These are phyloP conservation scores for Amphiura filiformis DNA, from an alignment of 35 echinoderm and acorn worm species.

Conservation along the genomic window DNA sequence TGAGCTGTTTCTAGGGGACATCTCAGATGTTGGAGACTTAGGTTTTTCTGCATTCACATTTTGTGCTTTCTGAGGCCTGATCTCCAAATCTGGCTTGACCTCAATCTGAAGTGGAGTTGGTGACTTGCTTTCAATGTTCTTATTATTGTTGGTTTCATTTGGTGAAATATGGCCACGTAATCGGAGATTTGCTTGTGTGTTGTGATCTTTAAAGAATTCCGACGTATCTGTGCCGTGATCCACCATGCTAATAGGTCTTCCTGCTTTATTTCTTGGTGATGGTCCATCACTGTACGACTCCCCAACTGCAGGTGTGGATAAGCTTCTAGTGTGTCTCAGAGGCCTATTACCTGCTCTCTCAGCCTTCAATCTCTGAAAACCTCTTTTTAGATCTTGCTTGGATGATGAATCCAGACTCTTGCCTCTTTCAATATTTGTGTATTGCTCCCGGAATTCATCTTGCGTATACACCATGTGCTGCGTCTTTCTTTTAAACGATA, in stretches of 20 bases:
- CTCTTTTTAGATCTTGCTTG: constrained; percentile 17
- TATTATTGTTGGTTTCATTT: constrained; percentile 1
- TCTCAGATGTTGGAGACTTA: too few relatives aligned
- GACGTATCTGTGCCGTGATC: constrained; percentile 18
- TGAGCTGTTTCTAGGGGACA: too few relatives aligned
- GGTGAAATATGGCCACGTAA: neutral
- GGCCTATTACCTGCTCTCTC: neutral
- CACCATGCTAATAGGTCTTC: neutral
- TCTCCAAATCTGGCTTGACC: neutral
- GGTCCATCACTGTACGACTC: neutral
- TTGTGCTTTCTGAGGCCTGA: neutral
- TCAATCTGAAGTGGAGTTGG: neutral
- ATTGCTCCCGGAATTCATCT: constrained; percentile 29
- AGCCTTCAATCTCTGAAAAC: neutral
- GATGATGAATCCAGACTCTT: constrained; percentile 2
- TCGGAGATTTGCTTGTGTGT: neutral
- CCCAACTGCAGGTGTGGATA: neutral
- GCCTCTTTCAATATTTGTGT: constrained; percentile 2
- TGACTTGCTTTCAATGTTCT: neutral
- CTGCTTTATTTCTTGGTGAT: neutral
- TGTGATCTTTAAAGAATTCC: neutral
- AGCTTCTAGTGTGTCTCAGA: constrained; percentile 1
- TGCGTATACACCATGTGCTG: constrained; percentile 14
- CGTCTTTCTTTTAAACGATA: constrained; percentile 18
- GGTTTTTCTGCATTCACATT: neutral